These are phyloP conservation scores for Chaunax sp. DNA, from an alignment of 2,797 vertebrate genomes.

Conservation along the genomic window DNA sequence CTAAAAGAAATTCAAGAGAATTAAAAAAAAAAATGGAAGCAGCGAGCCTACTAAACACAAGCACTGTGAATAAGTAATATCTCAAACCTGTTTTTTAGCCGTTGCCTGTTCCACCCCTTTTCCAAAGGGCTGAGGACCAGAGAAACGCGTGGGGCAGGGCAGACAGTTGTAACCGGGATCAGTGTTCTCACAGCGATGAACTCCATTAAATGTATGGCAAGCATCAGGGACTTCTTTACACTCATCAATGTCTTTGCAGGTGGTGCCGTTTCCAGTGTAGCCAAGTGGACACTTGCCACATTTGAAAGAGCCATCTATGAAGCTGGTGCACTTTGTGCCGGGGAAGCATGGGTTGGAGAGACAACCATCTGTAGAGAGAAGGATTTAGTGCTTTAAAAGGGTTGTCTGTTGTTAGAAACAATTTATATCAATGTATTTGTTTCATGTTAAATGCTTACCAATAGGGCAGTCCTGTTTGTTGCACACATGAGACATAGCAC, in stretches of 20 bases:
- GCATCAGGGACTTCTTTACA: constrained; percentile 94
- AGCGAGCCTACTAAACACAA: constrained; percentile 2
- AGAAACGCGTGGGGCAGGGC: constrained; percentile 93
- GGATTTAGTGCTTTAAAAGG: neutral
- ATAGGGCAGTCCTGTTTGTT: constrained; percentile 94
- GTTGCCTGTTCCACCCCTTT: constrained; percentile 90
- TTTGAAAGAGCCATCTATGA: constrained; percentile 93
- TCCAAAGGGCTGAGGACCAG: constrained; percentile 93
- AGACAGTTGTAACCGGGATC: constrained; percentile 96
- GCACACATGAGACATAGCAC: constrained; percentile 87
- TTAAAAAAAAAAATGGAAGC: constrained; percentile 41
- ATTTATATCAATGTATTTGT: neutral
- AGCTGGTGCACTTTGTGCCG: constrained; percentile 90
- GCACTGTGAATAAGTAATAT: constrained; percentile 16
- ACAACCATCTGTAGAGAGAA: constrained; percentile 89
- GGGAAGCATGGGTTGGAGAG: constrained; percentile 97
- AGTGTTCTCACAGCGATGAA: constrained; percentile 95
- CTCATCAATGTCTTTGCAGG: constrained; percentile 95
- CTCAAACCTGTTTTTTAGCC: constrained; percentile 92
- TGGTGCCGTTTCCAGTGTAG: constrained; percentile 91
- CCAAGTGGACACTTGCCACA: constrained; percentile 93
- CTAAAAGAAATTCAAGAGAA: constrained; percentile 74
- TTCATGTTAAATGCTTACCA: constrained; percentile 81
- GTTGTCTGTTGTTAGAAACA: neutral
- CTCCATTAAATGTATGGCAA: constrained; percentile 90